A percentile compares a stretch with the other conserved stretches of the same genome.
These are phyloP conservation scores for Zosterops hypoxanthus DNA, from an alignment of 2,113 vertebrate species.

Conservation along the genomic window DNA sequence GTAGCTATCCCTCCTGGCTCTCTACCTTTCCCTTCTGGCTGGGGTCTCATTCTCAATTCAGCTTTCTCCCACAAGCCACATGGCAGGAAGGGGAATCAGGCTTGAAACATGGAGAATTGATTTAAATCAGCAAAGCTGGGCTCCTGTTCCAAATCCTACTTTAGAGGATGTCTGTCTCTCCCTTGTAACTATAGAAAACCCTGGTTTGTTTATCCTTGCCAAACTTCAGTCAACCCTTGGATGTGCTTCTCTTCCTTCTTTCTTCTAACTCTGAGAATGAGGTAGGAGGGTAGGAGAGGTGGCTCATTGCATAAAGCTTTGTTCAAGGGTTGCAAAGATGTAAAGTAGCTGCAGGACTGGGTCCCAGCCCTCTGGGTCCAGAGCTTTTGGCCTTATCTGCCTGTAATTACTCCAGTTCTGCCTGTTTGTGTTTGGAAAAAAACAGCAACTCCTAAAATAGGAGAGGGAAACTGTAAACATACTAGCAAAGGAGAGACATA, in stretches of 20 bases:
- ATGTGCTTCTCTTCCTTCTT: neutral
- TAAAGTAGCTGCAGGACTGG: neutral
- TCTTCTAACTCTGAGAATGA: neutral
- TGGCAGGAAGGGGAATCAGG: neutral
- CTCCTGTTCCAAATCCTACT: neutral
- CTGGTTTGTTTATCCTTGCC: neutral
- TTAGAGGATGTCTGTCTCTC: neutral
- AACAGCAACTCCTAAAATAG: neutral
- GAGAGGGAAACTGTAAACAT: neutral
- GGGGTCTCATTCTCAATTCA: neutral
- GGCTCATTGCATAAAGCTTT: neutral
- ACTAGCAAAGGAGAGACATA: neutral
- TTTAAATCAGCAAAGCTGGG: neutral
- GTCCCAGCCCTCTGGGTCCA: neutral
- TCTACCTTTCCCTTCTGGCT: neutral
- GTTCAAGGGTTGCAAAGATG: neutral
- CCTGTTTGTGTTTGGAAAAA: neutral
- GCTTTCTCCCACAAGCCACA: neutral
- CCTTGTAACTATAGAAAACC: neutral
- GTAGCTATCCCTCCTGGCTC: neutral
- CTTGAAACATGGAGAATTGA: neutral
- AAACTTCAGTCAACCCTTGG: neutral
- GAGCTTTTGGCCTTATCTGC: neutral
- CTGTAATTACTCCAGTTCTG: neutral
- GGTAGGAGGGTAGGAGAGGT: neutral